Base-by-base conservation (phyloP, 2,888 invertebrate genomes). In the Drosophila maculinotata region DNA sequence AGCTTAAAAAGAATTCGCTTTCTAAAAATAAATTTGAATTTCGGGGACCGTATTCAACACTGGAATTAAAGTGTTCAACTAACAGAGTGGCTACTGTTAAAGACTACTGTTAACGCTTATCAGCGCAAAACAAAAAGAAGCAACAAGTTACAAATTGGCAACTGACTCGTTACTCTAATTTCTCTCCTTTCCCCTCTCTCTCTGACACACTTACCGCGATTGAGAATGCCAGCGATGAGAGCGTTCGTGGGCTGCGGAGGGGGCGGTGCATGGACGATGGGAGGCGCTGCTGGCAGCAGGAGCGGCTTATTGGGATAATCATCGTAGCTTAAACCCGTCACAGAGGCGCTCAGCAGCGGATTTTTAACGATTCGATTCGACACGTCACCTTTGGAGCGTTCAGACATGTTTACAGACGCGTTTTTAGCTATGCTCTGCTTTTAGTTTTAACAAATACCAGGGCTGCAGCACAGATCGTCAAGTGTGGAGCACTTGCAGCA, bases 261-360 rank as follows among this genome's bases (percentile, higher is more conserved):
- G n/a, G 76, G 56, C 49, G 88, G 53, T 41, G 86, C 74, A 76
- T 88, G 82, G 28, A 88, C 79, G 67, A 90, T 81, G 5, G 90
- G 89, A 57, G 92, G 91, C 44, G 92, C 92, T 31, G 94, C 95
- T 81, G 96, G 95, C 88, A 95, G 92, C 84, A 96, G 92, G 65
- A 95, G 92, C 59, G 95, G 94, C 91, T 94, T 94, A 89, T 95
- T 94, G 73, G 94, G 93, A 92, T 95, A 94, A 91, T 95, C 95
- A 79, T 96, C 95, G 54, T 94, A 93, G 10, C 95, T 94, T 76
- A 94, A 93, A 52, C 95, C 95, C 75, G 94, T 94, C 69, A 95
- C 95, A 63, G 95, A 95, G 53, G 94, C 94, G 79, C 94, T 95
- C 69, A 96, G 92, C 80, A 96, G 92, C 26, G 95, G 94, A 92